phyloP scores from a whole-genome alignment of 92 coral and sea anemone genomes.

The Muricea muricata region DNA sequence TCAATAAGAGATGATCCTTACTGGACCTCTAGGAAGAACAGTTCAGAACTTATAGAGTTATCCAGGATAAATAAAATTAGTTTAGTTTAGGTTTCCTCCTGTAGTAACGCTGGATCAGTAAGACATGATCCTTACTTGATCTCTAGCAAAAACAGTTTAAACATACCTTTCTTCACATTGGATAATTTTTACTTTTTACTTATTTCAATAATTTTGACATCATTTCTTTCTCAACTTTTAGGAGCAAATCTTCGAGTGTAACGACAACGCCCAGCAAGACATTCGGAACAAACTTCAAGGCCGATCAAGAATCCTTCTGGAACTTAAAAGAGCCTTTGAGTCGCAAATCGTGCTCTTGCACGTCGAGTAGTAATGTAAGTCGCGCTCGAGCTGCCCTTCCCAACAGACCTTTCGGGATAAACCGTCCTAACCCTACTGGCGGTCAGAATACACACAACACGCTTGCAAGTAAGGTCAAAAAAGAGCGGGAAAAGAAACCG shows the following conservation, averaged over 20 bases:
- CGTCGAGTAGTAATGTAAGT: conserved; percentile 97
- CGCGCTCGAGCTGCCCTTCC: conserved; percentile 80
- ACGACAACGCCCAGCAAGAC: conserved; percentile 37
- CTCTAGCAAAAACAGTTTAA: too few species aligned
- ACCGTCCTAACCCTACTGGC: conserved; percentile 85
- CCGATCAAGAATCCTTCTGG: conserved; percentile 84
- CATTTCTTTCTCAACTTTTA: background rate
- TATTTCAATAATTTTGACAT: too few species aligned
- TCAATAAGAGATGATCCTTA: too few species aligned
- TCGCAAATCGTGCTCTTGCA: conserved; percentile 92
- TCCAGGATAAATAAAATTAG: too few species aligned
- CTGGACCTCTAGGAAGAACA: too few species aligned
- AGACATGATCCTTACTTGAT: too few species aligned
- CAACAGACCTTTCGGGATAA: conserved; percentile 89
- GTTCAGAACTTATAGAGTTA: too few species aligned
- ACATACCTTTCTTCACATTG: too few species aligned
- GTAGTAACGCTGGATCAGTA: too few species aligned
- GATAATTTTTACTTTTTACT: too few species aligned
- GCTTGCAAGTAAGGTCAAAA: conserved; percentile 79
- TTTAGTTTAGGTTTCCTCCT: too few species aligned
- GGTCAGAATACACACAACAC: conserved; percentile 56
- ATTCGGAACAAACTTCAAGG: conserved; percentile 64
- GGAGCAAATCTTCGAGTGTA: conserved; percentile 22
- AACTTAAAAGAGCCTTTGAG: conserved; percentile 95
- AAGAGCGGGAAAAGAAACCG: conserved; percentile 86